Base-by-base conservation (phyloP, 2,888 invertebrate species). In the Linnaemya tessellans region DNA sequence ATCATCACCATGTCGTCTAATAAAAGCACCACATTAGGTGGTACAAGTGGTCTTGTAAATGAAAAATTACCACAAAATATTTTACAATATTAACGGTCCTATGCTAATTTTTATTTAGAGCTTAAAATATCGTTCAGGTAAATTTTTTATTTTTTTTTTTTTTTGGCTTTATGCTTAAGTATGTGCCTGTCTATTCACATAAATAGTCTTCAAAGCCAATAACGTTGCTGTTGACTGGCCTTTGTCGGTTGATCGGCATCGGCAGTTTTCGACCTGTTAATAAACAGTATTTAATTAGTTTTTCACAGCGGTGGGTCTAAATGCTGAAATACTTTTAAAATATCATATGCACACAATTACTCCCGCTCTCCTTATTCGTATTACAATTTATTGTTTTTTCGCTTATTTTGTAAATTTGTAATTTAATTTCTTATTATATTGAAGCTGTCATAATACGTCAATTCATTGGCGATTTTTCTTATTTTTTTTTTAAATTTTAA, bases 201-300 rank as follows among this genome's bases (percentile, higher is more conserved):
- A 38, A 54, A 20, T 46, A 25, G 56, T 43, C 64, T 68, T 75
- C 70, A 78, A 70, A 78, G 62, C n/a, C 62, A 20, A 25, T n/a
- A 58, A 65, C 65, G 64, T 70, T 51, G 68, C 41, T 54, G 74
- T 43, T 64, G 46, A 71, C 56, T 51, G 56, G 80, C 58, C 75
- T 25, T 51, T 35, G 60, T 51, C 58, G 22, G 51, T 70, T 51
- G 62, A 79, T 82, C 70, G 68, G 58, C 78, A 79, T 82, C 70
- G 68, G 58, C 78, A 65, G 70, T 79, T 79, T 85, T 79, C 74
- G 80, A 87, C 86, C 86, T 87, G 87, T 82, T 89, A 86, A 87
- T 87, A 88, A 87, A 89, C 84, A 87, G 80, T 84, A 87, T 88
- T 90, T 90, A 90, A 90, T 90, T 90, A 89, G 88, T 88, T 90